phyloP scores from a whole-genome alignment of 1,140 invertebrate genomes.

The Pseudomyrmex pallidus region DNA sequence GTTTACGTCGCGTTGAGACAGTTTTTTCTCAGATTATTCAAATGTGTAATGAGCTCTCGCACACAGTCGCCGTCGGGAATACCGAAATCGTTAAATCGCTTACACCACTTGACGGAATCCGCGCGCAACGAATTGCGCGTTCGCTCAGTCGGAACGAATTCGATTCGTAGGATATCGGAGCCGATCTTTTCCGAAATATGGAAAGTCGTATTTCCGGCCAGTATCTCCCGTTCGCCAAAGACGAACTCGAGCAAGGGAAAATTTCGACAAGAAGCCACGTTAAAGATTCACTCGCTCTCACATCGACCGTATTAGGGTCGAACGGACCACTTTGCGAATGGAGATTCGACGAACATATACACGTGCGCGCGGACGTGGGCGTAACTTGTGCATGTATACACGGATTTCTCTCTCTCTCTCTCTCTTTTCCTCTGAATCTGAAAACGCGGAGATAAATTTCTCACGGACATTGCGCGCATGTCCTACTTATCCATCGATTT shows the following conservation, averaged over 20 bases:
- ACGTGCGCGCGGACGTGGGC: constrained; percentile 28
- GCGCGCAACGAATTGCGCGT: constrained; percentile 64
- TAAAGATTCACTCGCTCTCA: constrained; percentile 73
- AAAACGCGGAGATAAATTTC: constrained; percentile 68
- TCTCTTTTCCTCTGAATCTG: background rate
- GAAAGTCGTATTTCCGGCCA: constrained; percentile 62
- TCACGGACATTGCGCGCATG: constrained; percentile 39
- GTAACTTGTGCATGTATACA: constrained; percentile 26
- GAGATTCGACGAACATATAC: constrained; percentile 64
- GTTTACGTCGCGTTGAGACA: too few species aligned
- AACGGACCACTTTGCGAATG: constrained; percentile 71
- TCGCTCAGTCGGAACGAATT: constrained; percentile 69
- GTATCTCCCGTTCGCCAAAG: constrained; percentile 12
- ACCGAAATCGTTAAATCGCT: constrained; percentile 48
- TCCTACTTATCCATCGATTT: constrained; percentile 67
- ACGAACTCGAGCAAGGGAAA: constrained; percentile 52
- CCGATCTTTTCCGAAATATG: constrained; percentile 68
- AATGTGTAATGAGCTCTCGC: constrained; percentile 14
- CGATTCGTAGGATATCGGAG: constrained; percentile 62
- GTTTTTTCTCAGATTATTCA: constrained; percentile 12
- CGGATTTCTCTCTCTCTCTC: background rate
- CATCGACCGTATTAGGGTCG: constrained; percentile 70
- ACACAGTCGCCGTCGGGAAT: constrained; percentile 3
- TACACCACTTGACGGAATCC: constrained; percentile 65
- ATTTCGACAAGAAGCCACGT: constrained; percentile 72